phyloP scores from a whole-genome alignment of 2,797 vertebrate genomes.

The Etheostoma perlongum region DNA sequence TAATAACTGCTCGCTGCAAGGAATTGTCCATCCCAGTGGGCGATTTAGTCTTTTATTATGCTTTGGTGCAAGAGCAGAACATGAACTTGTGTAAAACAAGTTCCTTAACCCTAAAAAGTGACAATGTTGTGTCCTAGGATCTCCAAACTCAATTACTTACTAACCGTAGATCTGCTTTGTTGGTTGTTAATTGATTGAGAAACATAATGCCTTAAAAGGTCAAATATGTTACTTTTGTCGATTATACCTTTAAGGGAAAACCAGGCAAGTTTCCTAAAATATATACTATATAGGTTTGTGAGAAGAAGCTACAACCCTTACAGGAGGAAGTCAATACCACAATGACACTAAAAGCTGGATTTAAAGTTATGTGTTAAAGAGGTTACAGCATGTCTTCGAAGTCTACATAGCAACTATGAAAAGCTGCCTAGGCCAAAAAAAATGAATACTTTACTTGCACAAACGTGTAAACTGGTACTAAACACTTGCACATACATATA shows the following conservation, averaged over 20 bases:
- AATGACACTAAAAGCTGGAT: not conserved
- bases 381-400: not conserved
- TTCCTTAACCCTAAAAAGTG: not conserved
- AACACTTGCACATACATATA: too few species aligned
- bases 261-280: not conserved
- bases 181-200: not conserved
- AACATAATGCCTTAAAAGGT: not conserved
- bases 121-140: not conserved
- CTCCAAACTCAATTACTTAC: constrained; percentile 2
- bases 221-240: too few species aligned
- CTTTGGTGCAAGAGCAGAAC: not conserved
- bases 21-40: constrained; percentile 28
- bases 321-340: not conserved
- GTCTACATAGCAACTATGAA: not conserved
- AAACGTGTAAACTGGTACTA: too few species aligned
- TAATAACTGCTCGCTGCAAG: constrained; percentile 37
- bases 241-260: too few species aligned
- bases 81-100: not conserved
- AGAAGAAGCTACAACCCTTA: not conserved
- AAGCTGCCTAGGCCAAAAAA: too few species aligned
- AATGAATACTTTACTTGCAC: too few species aligned
- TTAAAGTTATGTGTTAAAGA: not conserved
- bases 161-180: not conserved
- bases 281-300: not conserved
- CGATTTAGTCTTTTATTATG: not conserved